Evolutionary conservation across 2,113 vertebrate genomes (phyloP), one percentile per base, ranked within the genome.

Genomic region (Otis tarda): DNA sequence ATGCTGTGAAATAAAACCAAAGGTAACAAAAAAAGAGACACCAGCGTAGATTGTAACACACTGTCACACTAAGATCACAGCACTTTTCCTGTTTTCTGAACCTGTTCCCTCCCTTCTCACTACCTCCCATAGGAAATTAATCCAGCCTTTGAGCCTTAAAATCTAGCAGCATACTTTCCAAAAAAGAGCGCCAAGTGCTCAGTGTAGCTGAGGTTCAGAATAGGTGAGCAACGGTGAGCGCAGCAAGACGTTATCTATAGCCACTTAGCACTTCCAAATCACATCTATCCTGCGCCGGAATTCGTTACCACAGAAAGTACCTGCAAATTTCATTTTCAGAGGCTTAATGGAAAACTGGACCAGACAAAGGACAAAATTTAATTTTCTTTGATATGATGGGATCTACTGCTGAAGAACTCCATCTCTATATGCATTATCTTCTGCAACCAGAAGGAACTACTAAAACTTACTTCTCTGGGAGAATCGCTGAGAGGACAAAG

Each of bases 401-500:
- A 61, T 2, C 31, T 56, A 28, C 45, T 82, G 45, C 19, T n/a
- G n/a, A 89, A 67, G 39, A 78, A n/a, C 35, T 78, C 43, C 2
- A 13, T 14, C 18, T 78, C 23, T 65, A 13, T 10, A 23, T 31
- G 20, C 27, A 39, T n/a, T 50, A 70, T 60, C 77, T 91, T 50
- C 56, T 71, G 60, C 39, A 82, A 74, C 45, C 52, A 91, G 57
- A 84, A 82, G n/a, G 45, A 91, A 89, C 84, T 70, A 60, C 56
- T 79, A 63, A 37, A 80, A 98, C 98, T 97, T 98, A 99, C 99
- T 98, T 99, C 93, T 99, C 97, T 41, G 99, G 99, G 97, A 98
- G 98, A 96, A 99, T 86, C 2, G 99, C 98, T 33, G 99, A 99
- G 56, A 99, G 98, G 78, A 99, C 99, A 95, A 99, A 99, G 97